Evolutionary conservation across 2,113 vertebrate species (phyloP), one percentile per base, ranked within the genome.

Genomic region (Syngnathus typhle): DNA sequence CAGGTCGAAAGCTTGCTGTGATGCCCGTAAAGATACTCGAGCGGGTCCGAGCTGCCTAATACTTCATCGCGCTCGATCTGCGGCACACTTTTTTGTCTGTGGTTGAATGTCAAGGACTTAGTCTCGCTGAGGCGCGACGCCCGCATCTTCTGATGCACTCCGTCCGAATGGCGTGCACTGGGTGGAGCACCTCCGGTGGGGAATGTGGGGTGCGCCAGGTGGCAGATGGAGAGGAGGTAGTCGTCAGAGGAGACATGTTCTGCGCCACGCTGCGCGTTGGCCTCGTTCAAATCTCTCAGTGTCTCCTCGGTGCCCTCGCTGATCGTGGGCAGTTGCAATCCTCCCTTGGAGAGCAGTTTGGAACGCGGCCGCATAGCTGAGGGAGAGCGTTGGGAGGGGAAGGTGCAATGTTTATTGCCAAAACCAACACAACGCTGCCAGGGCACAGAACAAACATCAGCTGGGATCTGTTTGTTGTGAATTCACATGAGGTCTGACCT

Each of bases 151-250:
- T 68, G 80, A 63, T 84, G 81, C 8, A 62, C 72, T 1, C 15
- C 36, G 23, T 86, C 76, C 61, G 68, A 58, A 59, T 70, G 82
- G 43, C 7, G 79, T 9, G 75, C 41, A 69, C 80, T 27, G 0
- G 75, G 23, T 36, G 80, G 70, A 1, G 61, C 19, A 4, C 90
- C 87, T 52, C 81, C 70, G 27, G 64, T 63, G 13, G 87, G 87
- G 76, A 92, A 92, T 37, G 92, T 90, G 65, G 94, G 93, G 55
- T 86, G 90, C 65, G 93, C 93, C 0, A 95, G 88, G 79, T 95
- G 93, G 77, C 93, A 93, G 84, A 95, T 94, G 75, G 94, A 94
- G n/a, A 93, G 91, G 69, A 93, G 83, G 84, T 94, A 94, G 66
- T 93, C 93, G 0, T 93, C 90, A 0, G 88, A 89, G 65, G 91